Percentiles rank a stretch among this genome's conserved stretches.
These are phyloP conservation scores for Zaprionus bogoriensis DNA, from an alignment of 2,888 invertebrate species.

Conservation along the genomic window DNA sequence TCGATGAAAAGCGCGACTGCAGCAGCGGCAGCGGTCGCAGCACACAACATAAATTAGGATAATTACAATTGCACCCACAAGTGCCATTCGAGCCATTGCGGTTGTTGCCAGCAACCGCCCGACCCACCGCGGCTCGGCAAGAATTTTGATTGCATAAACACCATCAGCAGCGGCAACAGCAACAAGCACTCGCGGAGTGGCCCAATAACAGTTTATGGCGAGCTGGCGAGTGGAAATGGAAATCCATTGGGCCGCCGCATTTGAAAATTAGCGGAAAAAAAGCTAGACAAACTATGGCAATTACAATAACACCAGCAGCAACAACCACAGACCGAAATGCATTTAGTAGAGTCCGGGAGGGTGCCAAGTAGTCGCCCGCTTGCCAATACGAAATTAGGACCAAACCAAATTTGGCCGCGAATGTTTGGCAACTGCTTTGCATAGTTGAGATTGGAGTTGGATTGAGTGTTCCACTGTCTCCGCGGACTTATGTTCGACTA, in stretches of 20 bases:
- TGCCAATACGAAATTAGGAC: constrained; percentile 51
- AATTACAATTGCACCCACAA: constrained; percentile 79
- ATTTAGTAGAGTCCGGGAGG: constrained; percentile 30
- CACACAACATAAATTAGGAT: constrained; percentile 74
- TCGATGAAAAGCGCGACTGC: constrained; percentile 12
- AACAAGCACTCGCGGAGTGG: constrained; percentile 35
- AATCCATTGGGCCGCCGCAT: constrained; percentile 52
- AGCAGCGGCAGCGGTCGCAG: constrained; percentile 21
- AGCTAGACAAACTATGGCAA: constrained; percentile 38
- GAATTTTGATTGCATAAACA: constrained; percentile 77
- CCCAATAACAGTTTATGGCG: constrained; percentile 54
- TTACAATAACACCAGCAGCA: constrained; percentile 53
- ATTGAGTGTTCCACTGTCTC: constrained; percentile 41
- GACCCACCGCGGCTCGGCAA: constrained; percentile 46
- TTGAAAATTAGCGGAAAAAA: constrained; percentile 63
- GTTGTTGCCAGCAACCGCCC: constrained; percentile 21
- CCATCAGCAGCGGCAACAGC: constrained; percentile 26
- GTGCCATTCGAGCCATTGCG: constrained; percentile 63
- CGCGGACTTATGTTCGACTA: constrained; percentile 52
- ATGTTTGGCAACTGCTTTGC: constrained; percentile 72
- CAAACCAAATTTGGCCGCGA: constrained; percentile 62
- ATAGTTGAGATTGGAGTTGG: constrained; percentile 33
- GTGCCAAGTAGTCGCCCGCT: constrained; percentile 35
- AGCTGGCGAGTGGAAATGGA: constrained; percentile 68
- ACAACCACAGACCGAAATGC: constrained; percentile 13